These are phyloP conservation scores for Brachionus angularis DNA, from an alignment of 1,140 invertebrate genomes.

Conservation along the genomic window DNA sequence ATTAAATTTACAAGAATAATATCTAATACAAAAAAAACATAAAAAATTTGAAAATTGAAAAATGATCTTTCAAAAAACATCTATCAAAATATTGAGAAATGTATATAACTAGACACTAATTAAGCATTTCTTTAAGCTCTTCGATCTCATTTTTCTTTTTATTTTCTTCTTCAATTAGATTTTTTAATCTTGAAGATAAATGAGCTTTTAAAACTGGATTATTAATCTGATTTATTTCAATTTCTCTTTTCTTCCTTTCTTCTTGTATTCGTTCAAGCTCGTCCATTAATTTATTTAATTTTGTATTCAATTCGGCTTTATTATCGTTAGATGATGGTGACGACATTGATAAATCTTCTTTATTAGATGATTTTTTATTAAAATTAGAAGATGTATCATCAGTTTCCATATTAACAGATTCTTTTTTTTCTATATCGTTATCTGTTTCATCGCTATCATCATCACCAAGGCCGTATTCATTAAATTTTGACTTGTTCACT, in stretches of 20 bases:
- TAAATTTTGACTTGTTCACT: no score
- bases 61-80: background rate
- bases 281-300: background rate
- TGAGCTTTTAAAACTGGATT: slow-evolving; percentile 19
- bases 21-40: no score
- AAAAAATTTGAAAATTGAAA: background rate
- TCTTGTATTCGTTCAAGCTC: slow-evolving; percentile 9
- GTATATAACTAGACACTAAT: no score
- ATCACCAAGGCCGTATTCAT: no score
- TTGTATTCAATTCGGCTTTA: background rate
- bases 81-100: background rate
- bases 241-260: slow-evolving; percentile 9
- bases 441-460: slow-evolving; percentile 7
- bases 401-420: background rate
- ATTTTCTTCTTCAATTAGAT: slow-evolving; percentile 28
- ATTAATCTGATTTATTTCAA: slow-evolving; percentile 10
- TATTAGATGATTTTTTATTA: no score
- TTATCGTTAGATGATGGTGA: background rate
- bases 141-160: background rate
- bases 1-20: no score
- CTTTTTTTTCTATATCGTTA: background rate
- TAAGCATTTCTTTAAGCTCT: slow-evolving; percentile 1
- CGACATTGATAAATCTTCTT: background rate
- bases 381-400: background rate
- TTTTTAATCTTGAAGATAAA: slow-evolving; percentile 14